Evolutionary conservation across 2,113 vertebrate species (phyloP).

Genomic region (Corydoras sp.): DNA sequence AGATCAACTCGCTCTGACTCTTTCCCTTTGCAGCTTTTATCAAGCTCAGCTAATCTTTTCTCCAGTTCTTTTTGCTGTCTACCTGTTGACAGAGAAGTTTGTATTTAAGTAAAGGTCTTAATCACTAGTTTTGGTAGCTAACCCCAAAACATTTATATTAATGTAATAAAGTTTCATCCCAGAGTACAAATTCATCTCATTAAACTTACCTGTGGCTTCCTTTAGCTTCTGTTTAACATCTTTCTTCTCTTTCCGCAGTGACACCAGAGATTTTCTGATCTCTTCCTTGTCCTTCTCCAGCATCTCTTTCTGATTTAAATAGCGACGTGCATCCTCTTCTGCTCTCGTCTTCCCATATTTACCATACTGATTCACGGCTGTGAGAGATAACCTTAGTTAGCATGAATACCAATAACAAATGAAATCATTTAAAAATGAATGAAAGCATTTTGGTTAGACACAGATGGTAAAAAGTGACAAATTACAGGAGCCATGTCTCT

Average conservation of each 20-base stretch:
- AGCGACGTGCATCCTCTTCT: constrained; percentile 85
- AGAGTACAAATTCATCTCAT: background rate
- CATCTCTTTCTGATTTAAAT: constrained; percentile 83
- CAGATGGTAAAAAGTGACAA: constrained; percentile 1
- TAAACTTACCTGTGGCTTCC: constrained; percentile 65
- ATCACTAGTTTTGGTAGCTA: constrained; percentile 1
- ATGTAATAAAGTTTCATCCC: too few species aligned
- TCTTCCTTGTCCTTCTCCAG: constrained; percentile 84
- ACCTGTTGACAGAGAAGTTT: constrained; percentile 53
- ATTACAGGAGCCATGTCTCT: constrained; percentile 90
- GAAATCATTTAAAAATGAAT: too few species aligned
- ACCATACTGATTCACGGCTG: constrained; percentile 84
- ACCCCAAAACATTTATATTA: background rate
- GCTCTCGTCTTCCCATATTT: constrained; percentile 94
- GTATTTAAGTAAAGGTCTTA: background rate
- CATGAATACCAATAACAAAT: background rate
- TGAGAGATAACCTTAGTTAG: background rate
- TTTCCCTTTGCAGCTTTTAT: constrained; percentile 78
- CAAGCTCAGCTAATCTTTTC: constrained; percentile 69
- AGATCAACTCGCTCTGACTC: constrained; percentile 84
- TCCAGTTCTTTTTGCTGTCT: constrained; percentile 67
- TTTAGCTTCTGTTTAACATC: constrained; percentile 78
- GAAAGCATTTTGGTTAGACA: too few species aligned
- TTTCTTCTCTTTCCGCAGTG: constrained; percentile 78
- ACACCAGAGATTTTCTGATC: constrained; percentile 71